Evolutionary conservation across 2,797 vertebrate genomes (phyloP), one percentile per base, ranked within the genome.

Genomic region (Propithecus perrieri): DNA sequence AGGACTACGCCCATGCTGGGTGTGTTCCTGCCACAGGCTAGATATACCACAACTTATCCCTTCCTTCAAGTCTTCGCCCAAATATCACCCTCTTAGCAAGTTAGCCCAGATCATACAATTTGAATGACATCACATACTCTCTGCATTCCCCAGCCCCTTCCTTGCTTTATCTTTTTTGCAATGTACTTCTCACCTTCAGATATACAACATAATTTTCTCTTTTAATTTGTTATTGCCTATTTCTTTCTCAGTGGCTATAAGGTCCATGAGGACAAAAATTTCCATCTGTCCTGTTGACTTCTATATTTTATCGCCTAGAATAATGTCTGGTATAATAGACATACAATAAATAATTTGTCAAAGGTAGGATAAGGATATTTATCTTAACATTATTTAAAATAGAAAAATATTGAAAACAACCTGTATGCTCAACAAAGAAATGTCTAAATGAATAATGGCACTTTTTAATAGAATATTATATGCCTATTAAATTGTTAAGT

Each of bases 311-410:
- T 72, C 85, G 55, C n/a, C 33, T 90, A 92, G 43, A 93, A 90
- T 78, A 63, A 33, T 85, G 35, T 7, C 59, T 89, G 53, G 5
- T 11, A 83, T 88, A 81, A 74, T 83, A 94, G 43, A 9, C 50
- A 87, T 4, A 92, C 67, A 92, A 83, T 69, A 90, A 80, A 78
- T 74, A 94, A 63, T 94, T 91, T 41, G 28, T 93, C 71, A 93
- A 55, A 92, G 59, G 84, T 26, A 38, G 5, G 24, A 33, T 85
- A 90, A 95, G 65, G 24, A 20, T 89, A 87, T 92, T 93, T 87
- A 41, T 26, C 26, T 83, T 72, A 86, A 15, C 35, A 76, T 86
- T 94, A 61, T 92, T 85, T 85, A 65, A 96, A 71, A 43, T 30
- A 85, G 18, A 30, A 78, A 87, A 93, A 74, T 89, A 89, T 12